Base-by-base conservation (phyloP, 2,888 invertebrate genomes). In the Rotaria macrura region DNA sequence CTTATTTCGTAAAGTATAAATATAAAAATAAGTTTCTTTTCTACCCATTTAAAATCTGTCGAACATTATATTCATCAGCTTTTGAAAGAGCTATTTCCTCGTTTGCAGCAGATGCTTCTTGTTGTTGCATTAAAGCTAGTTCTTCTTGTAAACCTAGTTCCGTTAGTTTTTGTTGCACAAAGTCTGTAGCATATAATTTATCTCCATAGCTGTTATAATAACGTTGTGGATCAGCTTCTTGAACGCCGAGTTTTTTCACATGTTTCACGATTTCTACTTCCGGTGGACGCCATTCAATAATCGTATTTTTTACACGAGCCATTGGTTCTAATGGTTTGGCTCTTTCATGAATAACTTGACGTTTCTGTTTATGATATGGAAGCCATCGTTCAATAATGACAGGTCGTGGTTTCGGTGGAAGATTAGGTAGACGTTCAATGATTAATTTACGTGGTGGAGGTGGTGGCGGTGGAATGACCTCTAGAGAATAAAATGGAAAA, bases 311-410 rank as follows among this genome's bases (percentile, higher is more conserved):
- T 40, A 79, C n/a, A 25, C 79, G 79, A 43, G 6, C 17, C 43
- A 14, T 23, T 40, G 79, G 25, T n/a, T 43, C 79, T 43, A 79
- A 25, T 84, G 85, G 85, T 79, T 85, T 85, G 1, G 85, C 38
- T 47, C 34, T 49, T 49, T 85, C 40, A 49, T 84, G 84, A 52
- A 85, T 84, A 3, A 85, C 85, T 85, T 84, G 79, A 54, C 85
- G 79, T 55, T 85, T 85, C n/a, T 84, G 83, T 49, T 85, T 84
- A 12, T 52, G n/a, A 43, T 85, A 85, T 6, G 85, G 85, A 25
- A 85, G 79, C 85, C 85, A 85, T 47, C 85, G 57, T 84, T 85
- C 85, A 29, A 85, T 85, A 20, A 85, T 85, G 6, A 85, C 85
- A 34, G 85, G 84, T 29, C 84, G 85, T 34, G 85, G 85, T 40